Conservation (phyloP, 2,113 vertebrate genomes). For the Haemorhous mexicanus region DNA sequence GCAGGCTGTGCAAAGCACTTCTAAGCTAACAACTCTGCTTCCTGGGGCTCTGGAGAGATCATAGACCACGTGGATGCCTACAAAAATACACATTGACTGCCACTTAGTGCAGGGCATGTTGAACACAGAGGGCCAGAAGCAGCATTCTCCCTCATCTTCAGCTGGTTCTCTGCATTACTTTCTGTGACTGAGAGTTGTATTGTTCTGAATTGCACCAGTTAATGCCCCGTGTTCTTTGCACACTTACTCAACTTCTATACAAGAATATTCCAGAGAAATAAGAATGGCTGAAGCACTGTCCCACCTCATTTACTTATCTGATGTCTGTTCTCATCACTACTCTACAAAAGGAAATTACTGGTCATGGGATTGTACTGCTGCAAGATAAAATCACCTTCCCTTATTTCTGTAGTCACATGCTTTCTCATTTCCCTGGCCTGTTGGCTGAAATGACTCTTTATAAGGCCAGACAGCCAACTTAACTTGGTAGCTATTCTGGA, state of each 20-base stretch:
- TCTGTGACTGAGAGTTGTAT: fast-evolving
- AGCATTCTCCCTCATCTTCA: background rate
- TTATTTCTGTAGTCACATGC: background rate
- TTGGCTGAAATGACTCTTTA: background rate
- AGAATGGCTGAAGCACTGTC: background rate
- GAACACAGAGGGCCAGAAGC: background rate
- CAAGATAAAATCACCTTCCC: background rate
- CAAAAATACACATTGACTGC: background rate
- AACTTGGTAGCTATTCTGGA: background rate
- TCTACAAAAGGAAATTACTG: background rate
- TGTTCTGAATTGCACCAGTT: background rate
- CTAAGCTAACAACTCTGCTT: constrained; percentile 72
- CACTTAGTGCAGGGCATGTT: background rate
- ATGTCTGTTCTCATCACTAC: background rate
- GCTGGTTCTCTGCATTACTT: background rate
- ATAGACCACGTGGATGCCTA: constrained; percentile 85
- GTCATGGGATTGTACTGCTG: background rate
- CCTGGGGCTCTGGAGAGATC: constrained; percentile 75
- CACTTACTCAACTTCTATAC: background rate
- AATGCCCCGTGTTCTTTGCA: background rate
- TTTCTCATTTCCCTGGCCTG: background rate
- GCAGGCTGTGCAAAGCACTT: constrained; percentile 84
- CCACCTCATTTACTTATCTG: background rate
- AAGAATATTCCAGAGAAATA: background rate
- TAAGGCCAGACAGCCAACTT: background rate